A percentile compares a stretch with the other conserved stretches of the same genome.
Conservation (phyloP, 92 coral and sea anemone species). For the Heteractis magnifica region DNA sequence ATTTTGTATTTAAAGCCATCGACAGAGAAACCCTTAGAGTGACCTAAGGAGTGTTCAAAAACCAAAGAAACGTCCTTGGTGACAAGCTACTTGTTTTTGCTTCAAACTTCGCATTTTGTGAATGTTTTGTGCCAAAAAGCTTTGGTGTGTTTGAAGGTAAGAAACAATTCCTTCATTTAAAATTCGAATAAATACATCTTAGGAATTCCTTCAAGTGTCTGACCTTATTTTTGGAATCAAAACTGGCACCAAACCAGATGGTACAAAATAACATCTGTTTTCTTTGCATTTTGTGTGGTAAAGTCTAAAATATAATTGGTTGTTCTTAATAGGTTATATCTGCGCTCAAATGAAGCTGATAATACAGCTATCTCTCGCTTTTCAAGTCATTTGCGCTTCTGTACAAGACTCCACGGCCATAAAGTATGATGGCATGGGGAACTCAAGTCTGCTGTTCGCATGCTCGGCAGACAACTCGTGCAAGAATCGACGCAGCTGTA, state of each 20-base stretch:
- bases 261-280: background rate
- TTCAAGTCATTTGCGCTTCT: background rate
- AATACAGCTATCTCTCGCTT: background rate
- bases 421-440: background rate
- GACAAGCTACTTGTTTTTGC: too few relatives aligned
- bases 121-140: too few relatives aligned
- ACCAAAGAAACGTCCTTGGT: background rate
- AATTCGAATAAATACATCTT: background rate
- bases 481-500: background rate
- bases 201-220: background rate
- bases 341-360: background rate
- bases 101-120: background rate
- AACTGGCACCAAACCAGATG: background rate
- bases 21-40: background rate
- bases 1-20: background rate
- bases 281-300: background rate
- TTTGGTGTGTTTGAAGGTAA: too few relatives aligned
- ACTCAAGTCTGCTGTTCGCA: background rate
- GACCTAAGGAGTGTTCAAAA: background rate
- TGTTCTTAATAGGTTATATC: background rate
- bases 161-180: background rate
- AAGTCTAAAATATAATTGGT: background rate
- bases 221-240: background rate
- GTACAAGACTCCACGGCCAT: background rate
- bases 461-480: background rate